phyloP scores from a whole-genome alignment of 2,797 vertebrate genomes.

The Propithecus perrieri region DNA sequence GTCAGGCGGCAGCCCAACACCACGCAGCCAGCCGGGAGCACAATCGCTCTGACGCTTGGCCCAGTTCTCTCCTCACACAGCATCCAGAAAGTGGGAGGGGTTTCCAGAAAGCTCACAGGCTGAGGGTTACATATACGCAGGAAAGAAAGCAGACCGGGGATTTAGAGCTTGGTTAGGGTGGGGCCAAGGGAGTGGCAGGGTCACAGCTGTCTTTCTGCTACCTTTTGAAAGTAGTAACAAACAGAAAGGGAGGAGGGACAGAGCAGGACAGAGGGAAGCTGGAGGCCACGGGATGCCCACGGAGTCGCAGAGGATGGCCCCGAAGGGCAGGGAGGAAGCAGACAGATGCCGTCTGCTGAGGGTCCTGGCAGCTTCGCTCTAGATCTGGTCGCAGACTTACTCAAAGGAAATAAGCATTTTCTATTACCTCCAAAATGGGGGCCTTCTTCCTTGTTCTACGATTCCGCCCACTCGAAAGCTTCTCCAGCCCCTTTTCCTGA shows the following conservation, averaged over 20 bases:
- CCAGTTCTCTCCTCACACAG: background rate
- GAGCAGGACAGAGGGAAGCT: background rate
- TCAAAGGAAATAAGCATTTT: background rate
- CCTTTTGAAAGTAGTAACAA: background rate
- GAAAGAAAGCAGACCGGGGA: background rate
- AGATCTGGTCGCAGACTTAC: background rate
- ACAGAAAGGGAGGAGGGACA: background rate
- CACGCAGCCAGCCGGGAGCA: background rate
- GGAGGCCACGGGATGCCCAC: background rate
- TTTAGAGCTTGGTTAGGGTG: background rate
- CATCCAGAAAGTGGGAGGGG: background rate
- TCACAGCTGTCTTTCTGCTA: background rate
- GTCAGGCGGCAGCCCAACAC: background rate
- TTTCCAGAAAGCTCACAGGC: background rate
- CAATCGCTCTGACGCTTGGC: background rate
- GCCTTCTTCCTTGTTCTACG: background rate
- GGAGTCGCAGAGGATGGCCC: background rate
- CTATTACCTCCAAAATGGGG: background rate
- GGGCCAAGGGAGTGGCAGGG: background rate
- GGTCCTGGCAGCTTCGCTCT: background rate
- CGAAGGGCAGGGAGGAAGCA: rapidly evolving
- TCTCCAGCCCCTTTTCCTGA: background rate
- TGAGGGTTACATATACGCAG: background rate
- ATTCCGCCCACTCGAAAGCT: background rate
- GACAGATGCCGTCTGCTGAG: background rate